Evolutionary conservation across 64 coral and sea anemone species (phyloP), one percentile per base, ranked within the genome.

Genomic region (Anthopleura sola): DNA sequence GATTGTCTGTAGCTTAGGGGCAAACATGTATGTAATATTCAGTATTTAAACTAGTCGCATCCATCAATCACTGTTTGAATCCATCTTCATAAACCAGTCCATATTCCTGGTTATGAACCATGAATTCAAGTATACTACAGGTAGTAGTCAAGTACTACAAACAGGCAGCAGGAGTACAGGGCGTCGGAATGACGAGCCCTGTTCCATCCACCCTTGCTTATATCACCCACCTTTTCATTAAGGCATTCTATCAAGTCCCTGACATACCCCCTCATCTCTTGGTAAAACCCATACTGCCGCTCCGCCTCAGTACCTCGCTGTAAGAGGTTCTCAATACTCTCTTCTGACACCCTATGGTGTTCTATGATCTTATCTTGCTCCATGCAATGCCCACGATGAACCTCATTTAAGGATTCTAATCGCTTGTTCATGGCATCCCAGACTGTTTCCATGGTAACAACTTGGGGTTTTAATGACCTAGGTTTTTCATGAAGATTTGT

Each of bases 241-340:
- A 99, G 90, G 93, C 97, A 99, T 92, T 99, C 97, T 90, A 99
- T 86, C 93, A 99, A 95, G 93, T 99, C 97, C 90, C 97, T 91
- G 85, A 99, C 97, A 99, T 99, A 99, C 90, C 97, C 97, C 93
- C 90, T 99, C 97, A 99, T 99, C 97, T 99, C 97, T 87, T 99
- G 97, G 78, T 94, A 99, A 88, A 99, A 99, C 49, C 81, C 82
- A 82, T 91, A 99, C 75, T 92, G 84, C 75, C 91, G 80, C 90
- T 99, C 97, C 14, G 91, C 93, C 87, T 99, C 93, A 37, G 49
- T 47, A 15, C 83, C 86, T 36, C 87, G 97, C 3, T 90, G 64
- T 21, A 89, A 83, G 3, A 99, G 34, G 24, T 89, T 86, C 55
- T 89, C 87, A 50, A 99, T 99, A 33, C 87, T 90, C 10, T 86